phyloP scores from a whole-genome alignment of 1,140 invertebrate genomes.

The Nasonia giraulti region DNA sequence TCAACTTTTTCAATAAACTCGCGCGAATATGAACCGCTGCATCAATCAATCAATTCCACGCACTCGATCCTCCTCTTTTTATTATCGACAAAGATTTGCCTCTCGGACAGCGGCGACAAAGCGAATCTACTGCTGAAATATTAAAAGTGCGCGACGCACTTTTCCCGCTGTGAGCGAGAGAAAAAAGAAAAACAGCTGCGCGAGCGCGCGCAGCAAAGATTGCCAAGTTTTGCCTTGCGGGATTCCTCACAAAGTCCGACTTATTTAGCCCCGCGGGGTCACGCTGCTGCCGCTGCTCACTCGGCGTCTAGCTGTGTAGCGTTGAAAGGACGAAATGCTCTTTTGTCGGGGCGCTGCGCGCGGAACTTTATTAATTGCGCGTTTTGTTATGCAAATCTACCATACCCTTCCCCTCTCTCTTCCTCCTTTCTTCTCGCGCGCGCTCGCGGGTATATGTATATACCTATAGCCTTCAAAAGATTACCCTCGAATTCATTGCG shows the following conservation, averaged over 20 bases:
- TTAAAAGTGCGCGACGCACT: conserved; percentile 12
- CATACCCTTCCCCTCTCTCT: conserved; percentile 56
- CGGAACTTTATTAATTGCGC: conserved; percentile 74
- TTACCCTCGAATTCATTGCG: conserved; percentile 66
- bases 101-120: neutral
- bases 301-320: neutral
- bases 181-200: conserved; percentile 42
- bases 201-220: conserved; percentile 54
- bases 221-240: conserved; percentile 62
- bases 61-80: too few relatives aligned
- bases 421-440: conserved; percentile 43
- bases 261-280: conserved; percentile 66
- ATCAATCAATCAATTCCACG: too few relatives aligned
- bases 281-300: conserved; percentile 9
- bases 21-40: too few relatives aligned
- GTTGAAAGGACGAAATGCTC: conserved; percentile 71
- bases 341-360: conserved; percentile 66
- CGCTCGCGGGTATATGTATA: neutral
- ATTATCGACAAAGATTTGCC: too few relatives aligned
- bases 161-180: neutral
- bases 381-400: conserved; percentile 74
- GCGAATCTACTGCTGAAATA: conserved; percentile 54
- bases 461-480: conserved; percentile 62
- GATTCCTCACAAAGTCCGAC: conserved; percentile 70
- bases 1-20: too few relatives aligned